Evolutionary conservation across 1,140 invertebrate genomes (phyloP).

Genomic region (Drosophila miranda): DNA sequence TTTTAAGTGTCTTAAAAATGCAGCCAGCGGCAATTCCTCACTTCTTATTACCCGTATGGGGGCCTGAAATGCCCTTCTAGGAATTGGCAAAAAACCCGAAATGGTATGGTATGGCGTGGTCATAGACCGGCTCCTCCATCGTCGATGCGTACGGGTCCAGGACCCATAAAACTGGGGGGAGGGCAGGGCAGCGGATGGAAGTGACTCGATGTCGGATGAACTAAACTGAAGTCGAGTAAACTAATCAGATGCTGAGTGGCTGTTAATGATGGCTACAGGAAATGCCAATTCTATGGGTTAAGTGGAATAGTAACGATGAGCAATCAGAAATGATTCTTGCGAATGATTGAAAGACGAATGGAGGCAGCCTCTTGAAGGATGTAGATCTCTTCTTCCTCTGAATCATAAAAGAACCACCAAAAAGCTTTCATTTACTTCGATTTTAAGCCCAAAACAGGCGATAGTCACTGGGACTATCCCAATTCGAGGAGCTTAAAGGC

Average conservation of each 20-base stretch:
- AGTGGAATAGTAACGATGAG: slow-evolving; percentile 34
- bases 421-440: slow-evolving; percentile 2
- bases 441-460: neutral
- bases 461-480: slow-evolving; percentile 24
- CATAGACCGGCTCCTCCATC: slow-evolving; percentile 22
- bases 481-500: neutral
- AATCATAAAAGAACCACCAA: slow-evolving; percentile 18
- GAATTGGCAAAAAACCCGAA: slow-evolving; percentile 67
- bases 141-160: slow-evolving; percentile 9
- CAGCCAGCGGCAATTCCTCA: slow-evolving; percentile 69
- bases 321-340: neutral
- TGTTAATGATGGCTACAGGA: slow-evolving; percentile 60
- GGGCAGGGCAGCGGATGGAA: too few relatives aligned
- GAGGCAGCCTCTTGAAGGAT: neutral
- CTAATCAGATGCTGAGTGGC: slow-evolving; percentile 53
- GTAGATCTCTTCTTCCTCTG: neutral
- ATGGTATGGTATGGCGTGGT: slow-evolving; percentile 35
- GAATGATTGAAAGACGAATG: neutral
- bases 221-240: slow-evolving; percentile 1
- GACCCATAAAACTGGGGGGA: slow-evolving; percentile 24
- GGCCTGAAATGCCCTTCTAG: slow-evolving; percentile 52
- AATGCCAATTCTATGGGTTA: slow-evolving; percentile 57
- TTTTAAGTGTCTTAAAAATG: slow-evolving; percentile 68
- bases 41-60: slow-evolving; percentile 44
- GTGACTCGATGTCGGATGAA: too few relatives aligned